These are phyloP conservation scores for Condylura cristata DNA, from an alignment of 2,113 vertebrate species.

Conservation along the genomic window DNA sequence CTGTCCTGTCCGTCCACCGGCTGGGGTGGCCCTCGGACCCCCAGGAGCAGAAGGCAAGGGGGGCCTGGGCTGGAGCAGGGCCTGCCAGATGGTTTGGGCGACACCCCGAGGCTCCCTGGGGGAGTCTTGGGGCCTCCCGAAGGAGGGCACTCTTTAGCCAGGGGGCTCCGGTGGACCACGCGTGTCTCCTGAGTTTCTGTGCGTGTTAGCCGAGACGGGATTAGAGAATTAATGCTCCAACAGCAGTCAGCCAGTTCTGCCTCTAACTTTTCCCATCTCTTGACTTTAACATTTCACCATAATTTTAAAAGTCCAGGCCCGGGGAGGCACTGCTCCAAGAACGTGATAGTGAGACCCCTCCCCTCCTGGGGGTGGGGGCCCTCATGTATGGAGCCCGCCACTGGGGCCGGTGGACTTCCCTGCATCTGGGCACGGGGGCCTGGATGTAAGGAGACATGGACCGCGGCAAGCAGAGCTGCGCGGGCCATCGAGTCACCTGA, in stretches of 20 bases:
- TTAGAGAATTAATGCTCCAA: conserved; percentile 19
- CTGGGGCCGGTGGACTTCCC: neutral
- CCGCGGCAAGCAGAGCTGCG: neutral
- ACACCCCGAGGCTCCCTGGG: neutral
- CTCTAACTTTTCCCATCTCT: neutral
- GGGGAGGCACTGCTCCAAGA: neutral
- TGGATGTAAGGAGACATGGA: neutral
- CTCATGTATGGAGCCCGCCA: rapidly evolving
- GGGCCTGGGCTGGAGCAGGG: neutral
- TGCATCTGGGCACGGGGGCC: neutral
- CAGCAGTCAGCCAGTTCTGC: neutral
- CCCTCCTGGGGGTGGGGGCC: neutral
- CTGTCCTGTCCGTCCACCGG: neutral
- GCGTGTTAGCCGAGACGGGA: neutral
- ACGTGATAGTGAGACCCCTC: rapidly evolving
- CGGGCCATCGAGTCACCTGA: neutral
- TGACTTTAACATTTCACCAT: neutral
- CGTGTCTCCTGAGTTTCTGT: neutral
- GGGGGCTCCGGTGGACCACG: neutral
- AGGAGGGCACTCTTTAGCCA: neutral
- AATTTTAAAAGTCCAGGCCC: neutral
- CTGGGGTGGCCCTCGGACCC: neutral
- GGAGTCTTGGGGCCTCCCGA: neutral
- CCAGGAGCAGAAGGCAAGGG: neutral
- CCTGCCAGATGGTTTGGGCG: neutral